phyloP scores from a whole-genome alignment of 2,888 invertebrate genomes.

The Andrena haemorrhoa region DNA sequence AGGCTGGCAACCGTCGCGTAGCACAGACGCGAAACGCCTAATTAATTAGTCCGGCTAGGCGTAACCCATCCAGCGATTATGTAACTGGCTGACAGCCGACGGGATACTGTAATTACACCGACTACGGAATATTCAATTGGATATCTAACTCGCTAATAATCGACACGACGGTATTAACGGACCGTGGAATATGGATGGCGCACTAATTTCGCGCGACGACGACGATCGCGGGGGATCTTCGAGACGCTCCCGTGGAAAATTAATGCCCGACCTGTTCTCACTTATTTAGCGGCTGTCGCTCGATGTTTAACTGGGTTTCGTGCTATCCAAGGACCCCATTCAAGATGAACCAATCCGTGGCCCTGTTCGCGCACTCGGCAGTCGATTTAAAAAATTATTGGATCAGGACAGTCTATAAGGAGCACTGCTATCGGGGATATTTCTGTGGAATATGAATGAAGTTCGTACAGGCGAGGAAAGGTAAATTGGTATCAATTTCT shows the following conservation, averaged over 20 bases:
- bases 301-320: constrained; percentile 14
- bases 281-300: constrained; percentile 2
- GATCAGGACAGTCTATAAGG: too few species aligned
- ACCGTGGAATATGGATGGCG: constrained; percentile 73
- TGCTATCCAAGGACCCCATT: background rate
- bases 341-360: background rate
- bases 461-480: too few species aligned
- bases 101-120: constrained; percentile 72
- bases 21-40: constrained; percentile 55
- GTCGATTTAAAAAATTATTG: background rate
- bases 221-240: constrained; percentile 43
- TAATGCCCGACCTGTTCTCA: constrained; percentile 15
- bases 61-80: constrained; percentile 64
- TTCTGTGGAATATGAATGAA: too few species aligned
- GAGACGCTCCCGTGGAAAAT: constrained; percentile 20
- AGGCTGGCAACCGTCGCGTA: constrained; percentile 1
- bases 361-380: background rate
- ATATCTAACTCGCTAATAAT: constrained; percentile 78
- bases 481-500: too few species aligned
- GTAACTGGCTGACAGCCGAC: constrained; percentile 67
- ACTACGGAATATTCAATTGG: constrained; percentile 74
- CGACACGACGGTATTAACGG: constrained; percentile 74
- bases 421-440: too few species aligned
- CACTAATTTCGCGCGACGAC: constrained; percentile 61
- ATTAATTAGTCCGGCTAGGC: constrained; percentile 67